Conservation (phyloP, 2,113 vertebrate species). For the Butorides virescens region DNA sequence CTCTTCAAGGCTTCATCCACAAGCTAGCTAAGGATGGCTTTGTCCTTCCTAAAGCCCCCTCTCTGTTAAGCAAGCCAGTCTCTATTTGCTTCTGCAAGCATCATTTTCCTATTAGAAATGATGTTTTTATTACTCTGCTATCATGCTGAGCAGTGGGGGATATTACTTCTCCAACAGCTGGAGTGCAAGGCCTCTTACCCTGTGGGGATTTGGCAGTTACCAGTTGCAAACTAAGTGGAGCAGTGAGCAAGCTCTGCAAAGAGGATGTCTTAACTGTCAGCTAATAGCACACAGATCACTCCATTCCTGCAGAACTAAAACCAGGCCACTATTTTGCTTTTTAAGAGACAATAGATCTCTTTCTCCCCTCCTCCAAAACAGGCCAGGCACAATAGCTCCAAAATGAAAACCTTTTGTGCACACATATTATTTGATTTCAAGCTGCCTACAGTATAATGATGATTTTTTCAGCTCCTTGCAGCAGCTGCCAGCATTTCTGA, state of each 20-base stretch:
- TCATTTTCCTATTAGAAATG: slow-evolving; percentile 62
- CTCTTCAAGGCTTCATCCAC: background rate
- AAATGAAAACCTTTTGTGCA: slow-evolving; percentile 64
- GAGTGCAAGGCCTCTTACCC: slow-evolving; percentile 52
- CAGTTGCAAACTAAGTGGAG: slow-evolving; percentile 39
- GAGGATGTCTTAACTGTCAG: slow-evolving; percentile 41
- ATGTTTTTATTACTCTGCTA: slow-evolving; percentile 58
- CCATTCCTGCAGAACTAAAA: slow-evolving; percentile 46
- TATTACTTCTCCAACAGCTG: slow-evolving; percentile 61
- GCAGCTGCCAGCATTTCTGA: slow-evolving; percentile 46
- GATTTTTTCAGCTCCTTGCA: slow-evolving; percentile 35
- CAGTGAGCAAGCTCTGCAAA: slow-evolving; percentile 25
- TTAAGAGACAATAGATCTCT: slow-evolving; percentile 47
- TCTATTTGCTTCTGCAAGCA: slow-evolving; percentile 33
- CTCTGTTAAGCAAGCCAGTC: background rate
- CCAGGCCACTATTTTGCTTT: slow-evolving; percentile 44
- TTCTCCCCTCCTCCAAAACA: slow-evolving; percentile 41
- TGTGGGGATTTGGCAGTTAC: slow-evolving; percentile 63
- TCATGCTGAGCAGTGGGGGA: slow-evolving; percentile 57
- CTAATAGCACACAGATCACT: slow-evolving; percentile 27
- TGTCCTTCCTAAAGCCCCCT: background rate
- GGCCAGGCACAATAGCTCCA: slow-evolving; percentile 51
- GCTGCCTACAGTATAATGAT: slow-evolving; percentile 25
- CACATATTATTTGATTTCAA: slow-evolving; percentile 14
- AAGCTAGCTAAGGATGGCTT: background rate